A percentile compares a stretch with the other conserved stretches of the same genome.
Conservation (phyloP, 2,888 invertebrate species). For the Eupithecia abbreviata region DNA sequence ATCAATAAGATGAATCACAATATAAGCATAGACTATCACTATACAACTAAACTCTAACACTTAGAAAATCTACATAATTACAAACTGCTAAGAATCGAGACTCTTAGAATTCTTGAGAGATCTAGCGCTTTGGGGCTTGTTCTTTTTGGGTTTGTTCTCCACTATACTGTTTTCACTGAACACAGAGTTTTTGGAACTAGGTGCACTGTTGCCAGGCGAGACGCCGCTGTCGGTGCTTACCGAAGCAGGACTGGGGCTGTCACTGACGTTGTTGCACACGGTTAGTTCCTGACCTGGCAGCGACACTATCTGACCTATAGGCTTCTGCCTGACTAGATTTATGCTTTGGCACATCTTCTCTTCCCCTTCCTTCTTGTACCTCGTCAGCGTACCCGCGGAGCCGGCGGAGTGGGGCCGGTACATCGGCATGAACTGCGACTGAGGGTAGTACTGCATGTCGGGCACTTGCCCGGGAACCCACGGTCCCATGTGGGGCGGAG, state of each 20-base stretch:
- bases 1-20: conserved; percentile 65
- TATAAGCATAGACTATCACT: conserved; percentile 79
- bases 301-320: conserved; percentile 79
- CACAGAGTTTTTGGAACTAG: conserved; percentile 71
- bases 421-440: conserved; percentile 76
- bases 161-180: conserved; percentile 60
- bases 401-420: conserved; percentile 78
- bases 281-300: conserved; percentile 76
- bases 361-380: conserved; percentile 73
- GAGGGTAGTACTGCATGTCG: conserved; percentile 78
- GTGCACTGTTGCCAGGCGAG: conserved; percentile 75
- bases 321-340: conserved; percentile 81
- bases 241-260: conserved; percentile 76
- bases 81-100: conserved; percentile 79
- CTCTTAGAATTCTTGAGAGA: conserved; percentile 80
- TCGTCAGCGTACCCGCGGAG: conserved; percentile 76
- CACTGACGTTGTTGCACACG: conserved; percentile 74
- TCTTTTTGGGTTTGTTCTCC: conserved; percentile 71
- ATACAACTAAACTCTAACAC: conserved; percentile 64
- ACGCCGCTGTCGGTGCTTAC: conserved; percentile 78
- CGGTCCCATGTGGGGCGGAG: conserved; percentile 66
- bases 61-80: conserved; percentile 83
- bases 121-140: conserved; percentile 64
- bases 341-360: conserved; percentile 81
- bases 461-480: conserved; percentile 71